Evolutionary conservation across 2,113 vertebrate genomes (phyloP).

Genomic region (Leucosticte australis): DNA sequence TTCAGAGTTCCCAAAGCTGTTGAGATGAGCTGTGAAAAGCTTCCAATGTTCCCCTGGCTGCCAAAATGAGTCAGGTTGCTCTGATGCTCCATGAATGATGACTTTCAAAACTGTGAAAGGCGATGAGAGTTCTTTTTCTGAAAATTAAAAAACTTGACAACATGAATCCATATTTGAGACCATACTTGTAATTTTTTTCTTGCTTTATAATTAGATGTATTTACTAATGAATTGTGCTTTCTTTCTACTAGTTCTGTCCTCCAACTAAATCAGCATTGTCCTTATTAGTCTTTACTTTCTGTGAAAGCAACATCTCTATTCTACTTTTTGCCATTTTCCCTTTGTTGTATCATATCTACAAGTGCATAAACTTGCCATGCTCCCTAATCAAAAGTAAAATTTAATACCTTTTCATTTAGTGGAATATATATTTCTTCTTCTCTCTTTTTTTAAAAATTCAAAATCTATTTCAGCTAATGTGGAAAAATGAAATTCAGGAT

Average conservation of each 20-base stretch:
- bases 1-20: neutral
- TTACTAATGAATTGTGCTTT: neutral
- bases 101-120: neutral
- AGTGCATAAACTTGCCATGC: neutral
- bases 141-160: neutral
- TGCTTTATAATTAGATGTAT: neutral
- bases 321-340: neutral
- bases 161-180: neutral
- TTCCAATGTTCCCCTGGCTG: neutral
- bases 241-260: neutral
- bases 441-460: neutral
- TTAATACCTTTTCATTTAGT: neutral
- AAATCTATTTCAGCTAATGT: neutral
- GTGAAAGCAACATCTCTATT: neutral
- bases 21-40: neutral
- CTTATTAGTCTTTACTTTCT: neutral
- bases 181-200: neutral
- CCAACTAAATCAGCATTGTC: neutral
- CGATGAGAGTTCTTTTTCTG: neutral
- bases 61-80: neutral
- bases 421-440: neutral
- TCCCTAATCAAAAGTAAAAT: neutral
- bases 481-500: neutral
- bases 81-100: neutral
- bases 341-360: slow-evolving; percentile 16